A percentile compares a stretch with the other conserved stretches of the same genome.
Conservation (phyloP, 2,888 invertebrate genomes). For the Microchrysa polita region DNA sequence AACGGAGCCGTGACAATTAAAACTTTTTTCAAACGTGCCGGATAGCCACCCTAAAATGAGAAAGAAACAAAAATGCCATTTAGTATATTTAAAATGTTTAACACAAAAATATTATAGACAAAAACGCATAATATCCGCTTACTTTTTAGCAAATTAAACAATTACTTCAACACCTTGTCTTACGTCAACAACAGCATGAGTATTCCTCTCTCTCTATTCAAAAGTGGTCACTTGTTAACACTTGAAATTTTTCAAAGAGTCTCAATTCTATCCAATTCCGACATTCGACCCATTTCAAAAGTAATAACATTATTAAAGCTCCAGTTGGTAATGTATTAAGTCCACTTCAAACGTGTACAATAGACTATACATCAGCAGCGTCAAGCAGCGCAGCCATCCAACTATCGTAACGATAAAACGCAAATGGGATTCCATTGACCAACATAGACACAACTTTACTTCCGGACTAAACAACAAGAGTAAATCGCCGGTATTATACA, state of each 20-base stretch:
- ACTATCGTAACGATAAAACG: constrained; percentile 2
- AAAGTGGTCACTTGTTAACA: neutral
- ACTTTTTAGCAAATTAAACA: neutral
- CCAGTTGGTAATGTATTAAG: constrained; percentile 11
- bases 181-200: too few relatives aligned
- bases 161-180: neutral
- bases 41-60: constrained; percentile 88
- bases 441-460: constrained; percentile 27
- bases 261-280: neutral
- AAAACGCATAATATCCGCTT: too few relatives aligned
- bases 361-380: constrained; percentile 9
- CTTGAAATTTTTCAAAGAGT: neutral
- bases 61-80: constrained; percentile 45
- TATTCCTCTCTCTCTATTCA: neutral
- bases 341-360: constrained; percentile 31
- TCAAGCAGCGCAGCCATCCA: too few relatives aligned
- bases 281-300: constrained; percentile 6
- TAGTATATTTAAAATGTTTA: too few relatives aligned
- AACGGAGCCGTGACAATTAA: constrained; percentile 96
- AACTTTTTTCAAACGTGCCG: constrained; percentile 96
- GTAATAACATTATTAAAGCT: constrained; percentile 21
- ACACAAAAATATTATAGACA: too few relatives aligned
- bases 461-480: constrained; percentile 29
- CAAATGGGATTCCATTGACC: constrained; percentile 16
- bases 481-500: neutral